Evolutionary conservation across 2,888 invertebrate species (phyloP), one percentile per base, ranked within the genome.

Genomic region (Pterobdella sp.): DNA sequence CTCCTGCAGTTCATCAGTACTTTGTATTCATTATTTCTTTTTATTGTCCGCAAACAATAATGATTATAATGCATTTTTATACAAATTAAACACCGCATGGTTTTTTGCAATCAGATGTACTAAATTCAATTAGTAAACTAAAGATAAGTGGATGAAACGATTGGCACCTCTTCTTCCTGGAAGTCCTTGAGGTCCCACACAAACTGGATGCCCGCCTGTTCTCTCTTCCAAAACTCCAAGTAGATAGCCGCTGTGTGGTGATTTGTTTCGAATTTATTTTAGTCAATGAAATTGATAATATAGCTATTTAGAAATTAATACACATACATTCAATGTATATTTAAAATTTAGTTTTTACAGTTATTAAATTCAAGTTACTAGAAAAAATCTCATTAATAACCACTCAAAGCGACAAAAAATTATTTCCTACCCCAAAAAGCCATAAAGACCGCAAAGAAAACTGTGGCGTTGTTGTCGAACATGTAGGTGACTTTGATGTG

Each of bases 1-100:
- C 82, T 95, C 94, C 84, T 94, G 49, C 49, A 22, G 22, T 42
- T 22, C 7, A 14, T 22, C 7, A 14, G 10, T 14, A 14, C 49
- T 14, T 42, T 22, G 22, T 42, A 7, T 14, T 42, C 49, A 42
- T 42, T 22, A 42, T 42, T 22, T 22, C 7, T 42, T 22, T 14
- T 42, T 22, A 42, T 42, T 22, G 22, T 42, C 49, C 10, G 10
- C 49, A 42, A n/a, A n/a, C n/a, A n/a, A n/a, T n/a, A 49, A 49
- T 49, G 22, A 49, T 18, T 18, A 49, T 18, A 18, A 49, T 18
- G 22, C 52, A 49, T 49, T 18, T 18, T 18, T 18, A 49, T 49
- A 18, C 22, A n/a, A 22, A 49, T 49, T 49, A 49, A 49, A 49
- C 22, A 63, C 26, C 56, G 2, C 31, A 29, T 29, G 26, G 26